phyloP scores from a whole-genome alignment of 2,113 vertebrate genomes.

The Alectura lathami region DNA sequence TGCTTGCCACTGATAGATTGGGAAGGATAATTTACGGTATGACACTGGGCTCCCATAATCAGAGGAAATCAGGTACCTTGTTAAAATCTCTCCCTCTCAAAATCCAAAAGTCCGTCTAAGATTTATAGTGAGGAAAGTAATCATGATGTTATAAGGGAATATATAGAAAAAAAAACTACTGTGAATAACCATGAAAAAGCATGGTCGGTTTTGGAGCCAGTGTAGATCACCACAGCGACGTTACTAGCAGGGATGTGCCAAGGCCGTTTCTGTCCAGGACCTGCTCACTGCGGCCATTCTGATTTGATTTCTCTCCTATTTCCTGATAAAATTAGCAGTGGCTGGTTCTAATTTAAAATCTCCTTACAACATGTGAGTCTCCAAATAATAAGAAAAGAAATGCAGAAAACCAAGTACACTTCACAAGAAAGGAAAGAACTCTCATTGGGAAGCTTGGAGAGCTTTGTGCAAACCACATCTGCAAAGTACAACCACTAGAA shows the following conservation, averaged over 20 bases:
- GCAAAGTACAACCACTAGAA: background rate
- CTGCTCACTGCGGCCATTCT: background rate
- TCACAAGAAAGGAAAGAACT: background rate
- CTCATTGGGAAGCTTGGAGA: background rate
- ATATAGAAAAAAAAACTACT: background rate
- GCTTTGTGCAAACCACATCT: background rate
- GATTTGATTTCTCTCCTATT: background rate
- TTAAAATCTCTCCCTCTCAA: background rate
- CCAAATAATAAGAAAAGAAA: background rate
- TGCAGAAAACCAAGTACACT: background rate
- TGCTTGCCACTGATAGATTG: slow-evolving; percentile 50
- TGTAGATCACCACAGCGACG: background rate
- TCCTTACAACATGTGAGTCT: background rate
- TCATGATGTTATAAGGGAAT: background rate
- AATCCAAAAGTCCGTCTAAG: background rate
- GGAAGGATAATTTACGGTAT: slow-evolving; percentile 7
- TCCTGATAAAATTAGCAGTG: background rate
- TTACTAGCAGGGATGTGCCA: background rate
- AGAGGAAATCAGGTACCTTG: background rate
- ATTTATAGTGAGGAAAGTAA: background rate
- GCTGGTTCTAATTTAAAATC: background rate
- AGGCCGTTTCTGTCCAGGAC: background rate
- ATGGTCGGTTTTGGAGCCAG: background rate
- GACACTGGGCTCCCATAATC: background rate
- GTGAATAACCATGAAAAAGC: background rate